Evolutionary conservation across 2,888 invertebrate genomes (phyloP).

Genomic region (Sylvicola cinctus): DNA sequence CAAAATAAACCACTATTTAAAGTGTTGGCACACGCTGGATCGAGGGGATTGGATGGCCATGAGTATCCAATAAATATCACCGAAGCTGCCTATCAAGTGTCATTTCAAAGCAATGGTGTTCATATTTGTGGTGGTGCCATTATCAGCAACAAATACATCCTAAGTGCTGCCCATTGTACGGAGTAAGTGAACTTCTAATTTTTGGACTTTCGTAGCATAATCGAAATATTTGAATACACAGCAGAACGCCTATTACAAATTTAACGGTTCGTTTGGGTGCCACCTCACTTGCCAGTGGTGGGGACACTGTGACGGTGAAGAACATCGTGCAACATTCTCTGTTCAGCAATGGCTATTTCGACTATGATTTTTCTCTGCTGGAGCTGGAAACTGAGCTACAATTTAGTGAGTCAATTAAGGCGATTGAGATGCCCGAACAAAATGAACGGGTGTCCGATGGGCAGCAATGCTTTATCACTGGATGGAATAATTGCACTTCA

Average conservation of each 20-base stretch:
- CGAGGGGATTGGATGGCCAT: too few species aligned
- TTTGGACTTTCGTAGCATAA: too few species aligned
- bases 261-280: too few species aligned
- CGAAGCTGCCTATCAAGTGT: too few species aligned
- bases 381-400: conserved; percentile 28
- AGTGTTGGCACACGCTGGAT: too few species aligned
- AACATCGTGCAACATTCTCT: conserved; percentile 29
- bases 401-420: conserved; percentile 25
- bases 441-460: conserved; percentile 12
- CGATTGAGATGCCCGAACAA: conserved; percentile 24
- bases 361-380: conserved; percentile 36
- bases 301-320: conserved; percentile 28
- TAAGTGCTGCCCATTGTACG: conserved; percentile 25
- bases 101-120: background rate
- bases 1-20: too few species aligned
- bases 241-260: too few species aligned
- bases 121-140: conserved; percentile 24
- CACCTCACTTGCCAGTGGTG: conserved; percentile 24
- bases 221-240: too few species aligned
- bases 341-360: conserved; percentile 28
- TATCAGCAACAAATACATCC: conserved; percentile 18
- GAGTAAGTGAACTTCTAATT: conserved; percentile 13
- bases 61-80: too few species aligned
- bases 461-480: too few species aligned
- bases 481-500: too few species aligned